phyloP scores from a whole-genome alignment of 1,140 invertebrate species.

The Drosophila equinoxialis region DNA sequence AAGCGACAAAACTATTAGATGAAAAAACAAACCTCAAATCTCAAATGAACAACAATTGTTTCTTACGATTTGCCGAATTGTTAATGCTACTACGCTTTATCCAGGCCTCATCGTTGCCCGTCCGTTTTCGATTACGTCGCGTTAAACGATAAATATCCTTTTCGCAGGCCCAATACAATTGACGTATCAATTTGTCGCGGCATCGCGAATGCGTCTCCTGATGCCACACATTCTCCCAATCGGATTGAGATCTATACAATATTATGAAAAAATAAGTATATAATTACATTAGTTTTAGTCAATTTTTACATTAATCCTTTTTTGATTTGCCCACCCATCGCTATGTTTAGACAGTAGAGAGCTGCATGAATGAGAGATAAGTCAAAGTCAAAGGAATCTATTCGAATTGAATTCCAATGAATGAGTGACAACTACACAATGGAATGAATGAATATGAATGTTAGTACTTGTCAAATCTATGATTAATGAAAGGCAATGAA shows the following conservation, averaged over 20 bases:
- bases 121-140: slow-evolving; percentile 79
- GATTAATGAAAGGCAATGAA: too few species aligned
- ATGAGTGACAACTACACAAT: too few species aligned
- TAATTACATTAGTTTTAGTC: too few species aligned
- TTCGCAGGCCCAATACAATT: slow-evolving; percentile 86
- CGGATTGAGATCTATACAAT: slow-evolving; percentile 83
- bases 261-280: not conserved
- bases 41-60: not conserved
- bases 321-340: too few species aligned
- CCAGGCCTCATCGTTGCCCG: slow-evolving; percentile 46
- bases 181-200: slow-evolving; percentile 84
- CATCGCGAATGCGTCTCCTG: slow-evolving; percentile 85
- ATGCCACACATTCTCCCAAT: slow-evolving; percentile 86
- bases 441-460: too few species aligned
- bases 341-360: too few species aligned
- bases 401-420: too few species aligned
- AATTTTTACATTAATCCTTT: too few species aligned
- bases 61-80: slow-evolving; percentile 45
- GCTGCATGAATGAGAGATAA: too few species aligned
- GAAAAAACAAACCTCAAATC: not conserved
- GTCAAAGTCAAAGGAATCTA: too few species aligned
- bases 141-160: slow-evolving; percentile 86
- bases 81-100: slow-evolving; percentile 35
- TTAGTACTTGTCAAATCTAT: too few species aligned
- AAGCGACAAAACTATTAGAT: too few species aligned